Conservation (phyloP, 2,888 invertebrate species). For the Megastigmus dorsalis region DNA sequence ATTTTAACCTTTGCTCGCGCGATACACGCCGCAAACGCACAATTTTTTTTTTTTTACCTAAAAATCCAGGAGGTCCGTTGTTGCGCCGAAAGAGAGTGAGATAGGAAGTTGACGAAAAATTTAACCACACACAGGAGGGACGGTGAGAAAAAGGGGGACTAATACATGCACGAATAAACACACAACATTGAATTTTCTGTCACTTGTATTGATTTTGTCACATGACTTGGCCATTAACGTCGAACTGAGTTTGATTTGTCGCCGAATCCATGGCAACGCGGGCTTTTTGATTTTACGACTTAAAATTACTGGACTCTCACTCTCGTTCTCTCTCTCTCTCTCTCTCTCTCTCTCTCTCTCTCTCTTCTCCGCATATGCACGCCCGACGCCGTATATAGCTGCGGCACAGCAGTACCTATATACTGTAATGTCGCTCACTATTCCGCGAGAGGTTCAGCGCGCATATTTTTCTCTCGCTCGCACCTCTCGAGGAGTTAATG, state of each 20-base stretch:
- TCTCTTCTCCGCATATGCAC: not conserved
- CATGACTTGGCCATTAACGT: conserved; percentile 66
- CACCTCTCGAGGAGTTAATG: not conserved
- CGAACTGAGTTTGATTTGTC: conserved; percentile 58
- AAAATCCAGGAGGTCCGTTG: too few relatives aligned
- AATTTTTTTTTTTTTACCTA: too few relatives aligned
- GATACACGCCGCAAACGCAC: too few relatives aligned
- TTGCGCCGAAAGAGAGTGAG: too few relatives aligned
- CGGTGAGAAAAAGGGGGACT: conserved; percentile 43
- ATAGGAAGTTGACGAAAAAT: conserved; percentile 39
- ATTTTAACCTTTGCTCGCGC: too few relatives aligned
- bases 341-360: too few relatives aligned
- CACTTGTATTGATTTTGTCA: conserved; percentile 70
- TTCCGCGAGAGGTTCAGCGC: not conserved
- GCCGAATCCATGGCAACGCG: conserved; percentile 48
- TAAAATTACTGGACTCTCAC: conserved; percentile 44
- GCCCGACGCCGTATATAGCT: too few relatives aligned
- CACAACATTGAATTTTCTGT: conserved; percentile 64
- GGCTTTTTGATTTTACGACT: conserved; percentile 49
- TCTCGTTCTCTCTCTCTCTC: too few relatives aligned
- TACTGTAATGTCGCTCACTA: not conserved
- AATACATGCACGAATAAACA: conserved; percentile 61
- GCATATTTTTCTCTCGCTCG: not conserved
- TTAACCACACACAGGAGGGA: conserved; percentile 38
- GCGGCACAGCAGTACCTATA: not conserved